Evolutionary conservation across 2,113 vertebrate species (phyloP), one percentile per base, ranked within the genome.

Genomic region (Hypomesus transpacificus): DNA sequence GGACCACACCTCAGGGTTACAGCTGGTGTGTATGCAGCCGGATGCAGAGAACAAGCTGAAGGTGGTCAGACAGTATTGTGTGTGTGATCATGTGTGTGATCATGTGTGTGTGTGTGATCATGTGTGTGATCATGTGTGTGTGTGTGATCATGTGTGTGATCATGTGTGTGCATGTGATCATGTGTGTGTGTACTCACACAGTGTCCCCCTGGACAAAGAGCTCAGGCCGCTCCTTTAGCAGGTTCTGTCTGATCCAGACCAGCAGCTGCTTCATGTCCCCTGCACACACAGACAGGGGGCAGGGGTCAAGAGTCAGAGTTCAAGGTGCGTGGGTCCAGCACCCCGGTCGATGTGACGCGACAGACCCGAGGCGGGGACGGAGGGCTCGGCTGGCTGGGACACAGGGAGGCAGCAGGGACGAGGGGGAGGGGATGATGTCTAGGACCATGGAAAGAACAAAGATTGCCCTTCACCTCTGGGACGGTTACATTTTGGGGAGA

Each of bases 231-330:
- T 99, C 96, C 90, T 96, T 98, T 77, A 98, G 84, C 79, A 99
- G 90, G 88, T 98, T 97, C 80, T 82, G 87, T 90, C 90, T 95
- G 89, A 99, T 98, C 96, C 96, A 98, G 69, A 92, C 89, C 74
- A 99, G 93, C 87, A 98, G 94, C 91, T 91, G 95, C 82, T 94
- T 95, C 88, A 99, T 84, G 80, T 96, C 90, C 97, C 97, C 96
- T 98, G 51, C 89, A 85, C 85, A 82, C 81, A 83, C 68, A 73
- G 73, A 75, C 87, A 83, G 75, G 87, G 87, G 86, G 85, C 70
- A 85, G 21, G 87, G 89, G 89, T 89, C 87, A 89, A 76, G 63
- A 87, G 82, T 85, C 74, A 86, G 59, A 65, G 87, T 88, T 89
- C 90, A 91, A 87, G 89, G 89, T 88, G 86, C 85, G 80, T 9